phyloP scores from a whole-genome alignment of 2,888 invertebrate genomes.

The Alitta virens region DNA sequence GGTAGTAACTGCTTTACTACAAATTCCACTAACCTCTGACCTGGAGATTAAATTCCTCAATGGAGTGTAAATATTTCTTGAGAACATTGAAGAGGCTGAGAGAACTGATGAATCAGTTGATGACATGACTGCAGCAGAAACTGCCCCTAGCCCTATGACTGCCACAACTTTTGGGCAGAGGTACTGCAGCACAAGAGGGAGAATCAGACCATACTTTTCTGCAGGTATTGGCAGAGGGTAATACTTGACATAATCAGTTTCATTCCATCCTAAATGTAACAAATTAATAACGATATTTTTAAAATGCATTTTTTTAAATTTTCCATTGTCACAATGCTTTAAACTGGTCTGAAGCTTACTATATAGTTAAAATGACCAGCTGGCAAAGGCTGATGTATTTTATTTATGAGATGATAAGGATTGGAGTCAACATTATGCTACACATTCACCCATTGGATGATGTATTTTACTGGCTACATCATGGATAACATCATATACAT shows the following conservation, averaged over 20 bases:
- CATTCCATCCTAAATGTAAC: slow-evolving; percentile 23
- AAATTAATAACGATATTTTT: too few relatives aligned
- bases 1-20: too few relatives aligned
- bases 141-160: slow-evolving; percentile 92
- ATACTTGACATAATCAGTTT: slow-evolving; percentile 25
- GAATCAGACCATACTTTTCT: slow-evolving; percentile 80
- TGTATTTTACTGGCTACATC: too few relatives aligned
- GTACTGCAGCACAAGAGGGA: slow-evolving; percentile 91
- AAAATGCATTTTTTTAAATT: too few relatives aligned
- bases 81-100: slow-evolving; percentile 28
- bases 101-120: slow-evolving; percentile 25
- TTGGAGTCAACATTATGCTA: too few relatives aligned
- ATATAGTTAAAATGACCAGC: too few relatives aligned
- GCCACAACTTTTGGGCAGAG: slow-evolving; percentile 90
- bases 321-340: too few relatives aligned
- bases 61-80: slow-evolving; percentile 22
- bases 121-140: slow-evolving; percentile 74
- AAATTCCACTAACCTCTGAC: background rate
- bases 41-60: slow-evolving; percentile 10
- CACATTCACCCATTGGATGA: too few relatives aligned
- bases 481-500: too few relatives aligned
- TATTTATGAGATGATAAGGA: too few relatives aligned
- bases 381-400: too few relatives aligned
- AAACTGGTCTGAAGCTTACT: too few relatives aligned
- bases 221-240: slow-evolving; percentile 15